Conservation (phyloP, 2,113 vertebrate genomes). For the Ibidorhyncha struthersii region DNA sequence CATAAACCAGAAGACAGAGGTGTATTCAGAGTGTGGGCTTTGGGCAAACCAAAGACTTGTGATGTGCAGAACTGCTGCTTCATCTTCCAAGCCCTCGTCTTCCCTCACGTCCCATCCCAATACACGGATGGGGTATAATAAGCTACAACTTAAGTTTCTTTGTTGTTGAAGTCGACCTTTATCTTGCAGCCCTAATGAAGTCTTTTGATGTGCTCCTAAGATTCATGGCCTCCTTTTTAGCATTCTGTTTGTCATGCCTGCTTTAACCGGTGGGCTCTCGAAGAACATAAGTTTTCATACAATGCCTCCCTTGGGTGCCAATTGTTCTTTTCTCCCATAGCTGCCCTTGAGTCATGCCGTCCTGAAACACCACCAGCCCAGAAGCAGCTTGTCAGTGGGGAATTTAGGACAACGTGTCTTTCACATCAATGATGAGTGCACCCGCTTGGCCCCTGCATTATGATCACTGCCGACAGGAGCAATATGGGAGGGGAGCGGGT, state of each 20-base stretch:
- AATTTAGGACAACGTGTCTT: conserved; percentile 31
- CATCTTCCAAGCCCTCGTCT: neutral
- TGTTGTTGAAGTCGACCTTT: conserved; percentile 36
- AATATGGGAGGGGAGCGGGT: neutral
- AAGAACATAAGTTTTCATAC: neutral
- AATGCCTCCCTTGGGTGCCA: conserved; percentile 34
- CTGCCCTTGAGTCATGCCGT: conserved; percentile 41
- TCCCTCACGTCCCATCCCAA: neutral
- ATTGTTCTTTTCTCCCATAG: conserved; percentile 35
- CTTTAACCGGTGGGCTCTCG: neutral
- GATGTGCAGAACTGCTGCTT: neutral
- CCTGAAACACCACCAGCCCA: neutral
- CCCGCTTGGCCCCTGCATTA: neutral
- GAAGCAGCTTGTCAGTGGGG: neutral
- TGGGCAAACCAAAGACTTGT: neutral
- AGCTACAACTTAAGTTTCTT: neutral
- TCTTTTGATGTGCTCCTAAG: conserved; percentile 13
- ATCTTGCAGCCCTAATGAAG: conserved; percentile 16
- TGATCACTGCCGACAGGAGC: neutral
- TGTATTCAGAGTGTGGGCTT: neutral
- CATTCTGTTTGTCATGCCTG: neutral
- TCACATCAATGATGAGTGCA: neutral
- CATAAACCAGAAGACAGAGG: neutral
- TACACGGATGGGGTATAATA: neutral
- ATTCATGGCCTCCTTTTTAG: neutral